Percentiles rank a stretch among this genome's conserved stretches.
Evolutionary conservation across 1,140 invertebrate genomes (phyloP).

Genomic region (Gonioctena quinquepunctata): DNA sequence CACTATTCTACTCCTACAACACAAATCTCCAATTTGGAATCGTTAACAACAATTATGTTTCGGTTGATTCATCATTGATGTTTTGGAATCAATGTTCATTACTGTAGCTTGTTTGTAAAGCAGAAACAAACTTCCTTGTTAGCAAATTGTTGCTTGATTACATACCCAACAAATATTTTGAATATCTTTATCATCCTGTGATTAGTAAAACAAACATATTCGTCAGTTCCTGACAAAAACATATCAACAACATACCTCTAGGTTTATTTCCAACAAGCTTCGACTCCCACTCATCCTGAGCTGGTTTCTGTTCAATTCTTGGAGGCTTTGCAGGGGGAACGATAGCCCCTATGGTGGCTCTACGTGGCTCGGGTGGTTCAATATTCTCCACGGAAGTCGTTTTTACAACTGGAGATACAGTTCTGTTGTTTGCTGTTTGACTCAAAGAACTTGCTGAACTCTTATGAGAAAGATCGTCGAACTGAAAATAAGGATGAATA

Average conservation of each 20-base stretch:
- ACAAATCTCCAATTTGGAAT: no score
- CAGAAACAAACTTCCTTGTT: no score
- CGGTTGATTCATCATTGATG: no score
- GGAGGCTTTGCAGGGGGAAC: conserved; percentile 53
- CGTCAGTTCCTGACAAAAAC: neutral
- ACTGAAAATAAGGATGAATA: no score
- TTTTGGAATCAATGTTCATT: no score
- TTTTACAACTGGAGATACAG: conserved; percentile 45
- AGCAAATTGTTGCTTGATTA: no score
- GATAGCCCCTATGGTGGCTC: conserved; percentile 22
- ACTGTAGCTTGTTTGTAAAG: no score
- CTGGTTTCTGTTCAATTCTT: conserved; percentile 56
- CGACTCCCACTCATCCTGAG: conserved; percentile 79
- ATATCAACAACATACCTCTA: conserved; percentile 40
- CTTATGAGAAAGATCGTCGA: conserved; percentile 86
- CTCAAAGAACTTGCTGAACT: conserved; percentile 84
- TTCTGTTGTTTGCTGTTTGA: conserved; percentile 45
- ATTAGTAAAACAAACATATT: neutral
- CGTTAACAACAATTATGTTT: no score
- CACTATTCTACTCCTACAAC: no score
- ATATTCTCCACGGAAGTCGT: conserved; percentile 58
- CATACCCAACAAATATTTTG: no score
- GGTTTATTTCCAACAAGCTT: conserved; percentile 72
- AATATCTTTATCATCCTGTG: no score
- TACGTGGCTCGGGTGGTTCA: conserved; percentile 37